Evolutionary conservation across 2,113 vertebrate genomes (phyloP), one percentile per base, ranked within the genome.

Genomic region (Apteryx mantelli): DNA sequence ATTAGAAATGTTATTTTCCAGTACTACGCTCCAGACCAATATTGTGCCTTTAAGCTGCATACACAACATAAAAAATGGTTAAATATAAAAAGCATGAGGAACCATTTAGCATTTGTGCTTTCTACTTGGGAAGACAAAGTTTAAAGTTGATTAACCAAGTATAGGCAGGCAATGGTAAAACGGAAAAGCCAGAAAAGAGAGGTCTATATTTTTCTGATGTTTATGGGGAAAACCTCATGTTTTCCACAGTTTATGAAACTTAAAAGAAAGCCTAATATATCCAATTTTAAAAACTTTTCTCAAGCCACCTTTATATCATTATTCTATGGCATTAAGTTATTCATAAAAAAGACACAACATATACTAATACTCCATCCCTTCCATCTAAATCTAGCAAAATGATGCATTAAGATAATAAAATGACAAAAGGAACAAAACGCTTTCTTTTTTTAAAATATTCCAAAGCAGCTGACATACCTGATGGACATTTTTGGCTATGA

Each of bases 401-500:
- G 4, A 13, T 7, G 26, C 21, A 68, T 3, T 17, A 58, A 75
- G 13, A 53, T 10, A 60, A 8, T 69, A 58, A 88, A 70, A 63
- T 5, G 18, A 75, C 21, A 55, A 44, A 87, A 79, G 52, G 32
- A 91, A 56, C 4, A 22, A 30, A 87, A 80, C 11, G 8, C 8
- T 38, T 5, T 13, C 46, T 78, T n/a, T 20, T 13, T 19, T 21
- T 85, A 48, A 14, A 81, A 21, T 44, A 53, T 79, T 78, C 74
- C 68, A 86, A 21, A 38, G 40, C 26, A 88, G 36, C 63, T 92
- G 58, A 88, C 60, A 91, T 92, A 93, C 71, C 34, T 19, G 50
- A 78, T 55, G 81, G 91, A 87, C 15, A 82, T 48, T 93, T 95
- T 89, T 95, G 74, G 83, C 75, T 94, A 65, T n/a, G 66, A 95